phyloP scores from a whole-genome alignment of 1,140 invertebrate genomes.

The Heliconius himera region DNA sequence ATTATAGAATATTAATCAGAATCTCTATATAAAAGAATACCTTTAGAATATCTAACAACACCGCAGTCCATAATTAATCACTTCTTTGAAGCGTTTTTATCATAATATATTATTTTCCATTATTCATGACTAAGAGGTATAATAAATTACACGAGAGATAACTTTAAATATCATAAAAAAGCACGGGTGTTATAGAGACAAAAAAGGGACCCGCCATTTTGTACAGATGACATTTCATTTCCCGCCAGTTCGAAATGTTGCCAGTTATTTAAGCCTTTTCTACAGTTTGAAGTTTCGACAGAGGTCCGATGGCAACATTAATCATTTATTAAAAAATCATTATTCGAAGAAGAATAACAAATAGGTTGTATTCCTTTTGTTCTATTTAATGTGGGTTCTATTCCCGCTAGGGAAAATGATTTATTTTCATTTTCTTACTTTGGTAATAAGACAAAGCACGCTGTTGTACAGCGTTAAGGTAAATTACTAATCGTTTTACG shows the following conservation, averaged over 20 bases:
- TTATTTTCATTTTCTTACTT: background rate
- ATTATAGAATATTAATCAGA: background rate
- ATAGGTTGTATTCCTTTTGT: too few relatives aligned
- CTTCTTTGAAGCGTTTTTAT: constrained; percentile 34
- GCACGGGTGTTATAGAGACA: constrained; percentile 32
- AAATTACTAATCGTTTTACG: too few relatives aligned
- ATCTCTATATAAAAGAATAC: background rate
- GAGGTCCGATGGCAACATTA: constrained; percentile 28
- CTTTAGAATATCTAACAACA: constrained; percentile 2
- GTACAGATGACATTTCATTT: constrained; percentile 44
- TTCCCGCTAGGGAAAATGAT: background rate
- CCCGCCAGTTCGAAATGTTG: constrained; percentile 43
- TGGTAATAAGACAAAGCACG: background rate
- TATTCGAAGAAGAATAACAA: background rate
- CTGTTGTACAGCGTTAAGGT: background rate
- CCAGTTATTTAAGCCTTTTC: constrained; percentile 30
- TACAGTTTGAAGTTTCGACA: constrained; percentile 27
- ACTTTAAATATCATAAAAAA: constrained; percentile 36
- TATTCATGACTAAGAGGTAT: constrained; percentile 37
- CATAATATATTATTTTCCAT: constrained; percentile 40
- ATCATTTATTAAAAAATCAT: constrained; percentile 18
- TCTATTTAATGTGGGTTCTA: background rate
- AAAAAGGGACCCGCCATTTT: constrained; percentile 43
- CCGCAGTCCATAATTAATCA: constrained; percentile 36
- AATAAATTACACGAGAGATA: constrained; percentile 38